Percentiles rank a stretch among this genome's conserved stretches.
phyloP scores from a whole-genome alignment of 2,888 invertebrate genomes.

The Eristalis arbustorum region DNA sequence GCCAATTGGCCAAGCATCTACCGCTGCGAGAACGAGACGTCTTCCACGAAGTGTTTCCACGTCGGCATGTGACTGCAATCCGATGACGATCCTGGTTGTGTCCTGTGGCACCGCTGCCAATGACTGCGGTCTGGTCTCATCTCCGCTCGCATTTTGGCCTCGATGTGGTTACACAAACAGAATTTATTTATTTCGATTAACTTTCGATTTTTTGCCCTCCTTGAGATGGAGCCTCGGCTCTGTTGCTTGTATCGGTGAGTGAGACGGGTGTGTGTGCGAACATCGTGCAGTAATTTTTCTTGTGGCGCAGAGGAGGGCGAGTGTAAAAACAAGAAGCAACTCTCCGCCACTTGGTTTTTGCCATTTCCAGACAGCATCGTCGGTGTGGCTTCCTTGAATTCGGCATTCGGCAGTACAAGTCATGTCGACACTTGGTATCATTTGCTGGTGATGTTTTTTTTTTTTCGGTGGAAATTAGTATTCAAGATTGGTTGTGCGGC shows the following conservation, averaged over 20 bases:
- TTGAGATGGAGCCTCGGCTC: background rate
- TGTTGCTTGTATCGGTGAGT: constrained; percentile 7
- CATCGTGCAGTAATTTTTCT: constrained; percentile 59
- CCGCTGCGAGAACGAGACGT: constrained; percentile 28
- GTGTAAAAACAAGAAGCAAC: background rate
- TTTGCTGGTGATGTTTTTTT: constrained; percentile 51
- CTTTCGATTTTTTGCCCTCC: constrained; percentile 56
- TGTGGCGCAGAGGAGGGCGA: background rate
- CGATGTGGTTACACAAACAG: constrained; percentile 48
- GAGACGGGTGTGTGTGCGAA: constrained; percentile 8
- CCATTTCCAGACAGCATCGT: constrained; percentile 20
- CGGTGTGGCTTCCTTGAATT: constrained; percentile 32
- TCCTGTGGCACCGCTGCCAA: constrained; percentile 9
- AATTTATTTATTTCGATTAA: constrained; percentile 68
- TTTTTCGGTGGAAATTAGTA: constrained; percentile 60
- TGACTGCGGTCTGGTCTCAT: constrained; percentile 36
- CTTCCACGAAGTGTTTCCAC: constrained; percentile 47
- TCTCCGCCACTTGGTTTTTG: constrained; percentile 40
- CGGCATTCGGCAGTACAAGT: constrained; percentile 27
- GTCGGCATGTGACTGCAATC: constrained; percentile 44
- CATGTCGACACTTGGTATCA: constrained; percentile 56
- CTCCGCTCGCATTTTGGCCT: constrained; percentile 42
- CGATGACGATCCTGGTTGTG: background rate
- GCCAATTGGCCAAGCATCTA: background rate
- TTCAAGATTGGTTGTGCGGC: constrained; percentile 65